Percentiles rank a stretch among this genome's conserved stretches.
These are phyloP conservation scores for Tetraneura akinire DNA, from an alignment of 1,140 invertebrate genomes.

Conservation along the genomic window DNA sequence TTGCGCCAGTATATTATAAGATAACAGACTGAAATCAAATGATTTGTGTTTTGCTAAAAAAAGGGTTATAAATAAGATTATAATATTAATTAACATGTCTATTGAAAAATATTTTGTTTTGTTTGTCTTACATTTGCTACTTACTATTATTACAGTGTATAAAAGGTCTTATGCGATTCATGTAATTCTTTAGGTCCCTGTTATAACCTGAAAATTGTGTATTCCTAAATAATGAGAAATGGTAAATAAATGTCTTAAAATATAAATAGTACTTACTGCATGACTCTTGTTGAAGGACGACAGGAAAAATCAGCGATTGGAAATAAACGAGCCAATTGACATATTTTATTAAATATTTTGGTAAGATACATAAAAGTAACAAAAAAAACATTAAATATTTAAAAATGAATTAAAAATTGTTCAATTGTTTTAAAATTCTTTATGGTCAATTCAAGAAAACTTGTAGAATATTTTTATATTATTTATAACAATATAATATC, in stretches of 20 bases:
- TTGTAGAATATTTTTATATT: too few species aligned
- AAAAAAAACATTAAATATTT: background rate
- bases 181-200: conserved; percentile 8
- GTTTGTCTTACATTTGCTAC: background rate
- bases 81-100: background rate
- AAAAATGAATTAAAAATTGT: background rate
- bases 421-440: background rate
- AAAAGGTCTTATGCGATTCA: conserved; percentile 13
- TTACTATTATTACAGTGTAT: background rate
- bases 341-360: conserved; percentile 33
- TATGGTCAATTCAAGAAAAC: background rate
- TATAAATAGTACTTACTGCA: conserved; percentile 19
- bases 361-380: conserved; percentile 47
- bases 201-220: conserved; percentile 1
- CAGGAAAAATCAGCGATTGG: conserved; percentile 23
- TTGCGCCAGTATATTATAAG: conserved; percentile 92
- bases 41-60: conserved; percentile 13
- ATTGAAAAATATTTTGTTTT: background rate
- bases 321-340: conserved; percentile 10
- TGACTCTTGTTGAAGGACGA: background rate
- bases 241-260: conserved; percentile 2
- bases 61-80: background rate
- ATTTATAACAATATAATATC: too few species aligned
- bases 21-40: conserved; percentile 87
- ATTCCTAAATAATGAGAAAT: conserved; percentile 30